These are phyloP conservation scores for Arbacia lixula DNA, from an alignment of 53 echinoderm and acorn worm genomes.

Conservation along the genomic window DNA sequence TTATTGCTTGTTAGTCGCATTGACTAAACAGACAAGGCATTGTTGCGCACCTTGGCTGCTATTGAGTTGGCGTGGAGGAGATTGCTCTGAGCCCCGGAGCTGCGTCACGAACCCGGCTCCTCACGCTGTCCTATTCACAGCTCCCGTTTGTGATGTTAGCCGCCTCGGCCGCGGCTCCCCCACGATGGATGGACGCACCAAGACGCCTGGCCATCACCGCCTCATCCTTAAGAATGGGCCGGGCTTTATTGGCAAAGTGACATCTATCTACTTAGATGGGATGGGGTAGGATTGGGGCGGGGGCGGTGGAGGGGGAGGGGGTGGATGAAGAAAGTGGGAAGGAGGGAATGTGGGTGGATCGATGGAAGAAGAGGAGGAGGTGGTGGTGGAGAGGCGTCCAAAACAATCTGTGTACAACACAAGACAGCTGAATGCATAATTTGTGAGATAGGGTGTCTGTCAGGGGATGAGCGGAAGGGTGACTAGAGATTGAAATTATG, in stretches of 20 bases:
- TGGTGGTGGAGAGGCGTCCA: background rate
- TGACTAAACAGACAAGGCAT: conserved; percentile 53
- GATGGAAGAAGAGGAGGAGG: background rate
- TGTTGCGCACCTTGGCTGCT: conserved; percentile 38
- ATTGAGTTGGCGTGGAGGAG: conserved; percentile 32
- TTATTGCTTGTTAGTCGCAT: conserved; percentile 59
- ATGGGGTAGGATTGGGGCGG: too few species aligned
- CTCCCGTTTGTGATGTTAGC: conserved; percentile 49
- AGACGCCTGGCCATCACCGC: conserved; percentile 21
- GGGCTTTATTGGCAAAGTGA: conserved; percentile 46
- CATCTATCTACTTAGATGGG: conserved; percentile 23
- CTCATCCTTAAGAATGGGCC: conserved; percentile 46
- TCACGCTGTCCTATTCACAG: conserved; percentile 42
- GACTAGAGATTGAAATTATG: conserved; percentile 57
- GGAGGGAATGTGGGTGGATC: background rate
- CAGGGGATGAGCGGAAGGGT: conserved; percentile 11
- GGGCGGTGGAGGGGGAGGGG: background rate
- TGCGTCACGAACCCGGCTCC: conserved; percentile 43
- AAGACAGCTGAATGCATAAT: conserved; percentile 55
- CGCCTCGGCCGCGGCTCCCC: conserved; percentile 30
- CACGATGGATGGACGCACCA: conserved; percentile 35
- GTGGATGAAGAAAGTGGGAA: too few species aligned
- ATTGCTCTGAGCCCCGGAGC: conserved; percentile 39
- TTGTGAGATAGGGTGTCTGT: conserved; percentile 31
- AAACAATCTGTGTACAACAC: conserved; percentile 35